Conservation (phyloP, 2,888 invertebrate genomes). For the Aspidiotus rigidus region DNA sequence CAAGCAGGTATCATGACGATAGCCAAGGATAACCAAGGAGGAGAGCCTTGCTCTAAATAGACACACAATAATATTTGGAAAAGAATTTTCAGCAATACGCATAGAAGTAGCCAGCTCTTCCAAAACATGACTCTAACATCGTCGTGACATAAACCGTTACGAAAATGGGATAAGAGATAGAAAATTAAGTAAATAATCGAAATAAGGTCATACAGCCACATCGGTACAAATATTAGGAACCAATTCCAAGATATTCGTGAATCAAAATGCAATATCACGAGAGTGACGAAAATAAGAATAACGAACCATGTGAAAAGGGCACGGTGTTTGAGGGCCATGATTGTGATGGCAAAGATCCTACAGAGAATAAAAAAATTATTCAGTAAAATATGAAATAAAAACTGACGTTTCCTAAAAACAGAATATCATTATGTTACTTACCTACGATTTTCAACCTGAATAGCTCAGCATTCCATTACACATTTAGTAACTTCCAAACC, state of each 20-base stretch:
- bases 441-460: too few species aligned
- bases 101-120: slow-evolving; percentile 24
- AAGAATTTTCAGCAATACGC: slow-evolving; percentile 25
- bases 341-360: too few species aligned
- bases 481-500: too few species aligned
- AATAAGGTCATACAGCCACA: slow-evolving; percentile 28
- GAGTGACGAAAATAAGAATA: slow-evolving; percentile 16
- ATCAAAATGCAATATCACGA: slow-evolving; percentile 23
- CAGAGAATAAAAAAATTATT: too few species aligned
- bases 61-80: slow-evolving; percentile 26
- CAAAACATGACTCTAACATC: slow-evolving; percentile 20
- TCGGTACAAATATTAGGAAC: slow-evolving; percentile 24
- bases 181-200: slow-evolving; percentile 22
- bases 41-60: slow-evolving; percentile 8
- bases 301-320: slow-evolving; percentile 23
- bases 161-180: slow-evolving; percentile 24
- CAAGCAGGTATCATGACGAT: slow-evolving; percentile 22
- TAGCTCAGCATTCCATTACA: too few species aligned
- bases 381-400: too few species aligned
- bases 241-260: slow-evolving; percentile 22
- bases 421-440: too few species aligned
- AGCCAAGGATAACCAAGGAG: slow-evolving; percentile 6
- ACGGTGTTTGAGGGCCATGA: slow-evolving; percentile 22
- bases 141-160: slow-evolving; percentile 23
- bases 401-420: too few species aligned